phyloP scores from a whole-genome alignment of 2,888 invertebrate genomes.

The Nasonia oneida region DNA sequence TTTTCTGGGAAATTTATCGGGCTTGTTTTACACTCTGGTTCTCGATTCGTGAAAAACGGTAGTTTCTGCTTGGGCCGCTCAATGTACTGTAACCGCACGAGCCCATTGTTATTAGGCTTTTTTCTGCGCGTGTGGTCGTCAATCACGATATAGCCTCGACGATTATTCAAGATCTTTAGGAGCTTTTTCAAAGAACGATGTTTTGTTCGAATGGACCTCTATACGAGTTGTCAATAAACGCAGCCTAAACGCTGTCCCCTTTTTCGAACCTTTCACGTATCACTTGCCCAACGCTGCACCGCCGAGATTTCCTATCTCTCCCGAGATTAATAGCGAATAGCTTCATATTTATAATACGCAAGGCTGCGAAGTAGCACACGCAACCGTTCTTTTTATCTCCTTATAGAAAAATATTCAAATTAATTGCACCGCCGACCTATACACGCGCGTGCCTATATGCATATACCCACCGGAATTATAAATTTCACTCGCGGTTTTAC shows the following conservation, averaged over 20 bases:
- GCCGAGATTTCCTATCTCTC: constrained; percentile 3
- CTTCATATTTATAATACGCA: background rate
- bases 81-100: too few species aligned
- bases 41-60: background rate
- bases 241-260: background rate
- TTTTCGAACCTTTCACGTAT: background rate
- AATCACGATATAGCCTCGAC: too few species aligned
- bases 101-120: too few species aligned
- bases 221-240: constrained; percentile 1
- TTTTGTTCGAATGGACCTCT: too few species aligned
- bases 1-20: background rate
- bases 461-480: background rate
- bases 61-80: background rate
- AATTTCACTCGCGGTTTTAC: background rate
- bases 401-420: background rate
- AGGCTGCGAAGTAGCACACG: background rate
- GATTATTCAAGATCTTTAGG: too few species aligned
- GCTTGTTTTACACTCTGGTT: background rate
- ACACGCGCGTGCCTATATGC: background rate
- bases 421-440: background rate
- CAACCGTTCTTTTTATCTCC: background rate
- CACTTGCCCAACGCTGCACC: background rate
- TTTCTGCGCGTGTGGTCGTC: too few species aligned
- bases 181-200: too few species aligned
- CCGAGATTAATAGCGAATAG: background rate